These are phyloP conservation scores for Phallusia fumigata DNA, from an alignment of 23 tunicate genomes.

Conservation along the genomic window DNA sequence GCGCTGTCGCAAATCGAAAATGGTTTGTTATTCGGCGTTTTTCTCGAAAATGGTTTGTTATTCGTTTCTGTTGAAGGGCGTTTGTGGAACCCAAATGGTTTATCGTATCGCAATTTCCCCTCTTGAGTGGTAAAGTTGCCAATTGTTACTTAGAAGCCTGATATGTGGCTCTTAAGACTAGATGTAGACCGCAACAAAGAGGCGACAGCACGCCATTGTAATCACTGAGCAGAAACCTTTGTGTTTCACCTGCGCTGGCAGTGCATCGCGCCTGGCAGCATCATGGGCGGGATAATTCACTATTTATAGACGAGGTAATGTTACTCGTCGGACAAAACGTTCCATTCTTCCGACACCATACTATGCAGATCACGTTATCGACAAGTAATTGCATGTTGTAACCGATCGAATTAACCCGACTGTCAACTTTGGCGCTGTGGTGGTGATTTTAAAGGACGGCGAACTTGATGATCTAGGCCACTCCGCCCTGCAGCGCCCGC, in stretches of 20 bases:
- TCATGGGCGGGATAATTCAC: not conserved
- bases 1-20: too few relatives aligned
- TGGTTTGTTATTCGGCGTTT: too few relatives aligned
- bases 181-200: not conserved
- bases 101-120: too few relatives aligned
- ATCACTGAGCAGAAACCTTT: not conserved
- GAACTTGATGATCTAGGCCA: not conserved
- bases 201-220: not conserved
- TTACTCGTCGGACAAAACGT: not conserved
- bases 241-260: constrained; percentile 2
- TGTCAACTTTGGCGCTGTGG: not conserved
- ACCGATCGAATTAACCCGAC: not conserved
- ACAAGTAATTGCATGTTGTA: constrained; percentile 5
- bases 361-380: constrained; percentile 5
- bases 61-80: too few relatives aligned
- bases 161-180: not conserved
- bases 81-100: too few relatives aligned
- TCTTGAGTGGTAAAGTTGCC: too few relatives aligned
- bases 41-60: too few relatives aligned
- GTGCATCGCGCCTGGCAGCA: not conserved
- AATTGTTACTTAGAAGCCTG: too few relatives aligned
- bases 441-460: not conserved
- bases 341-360: constrained; percentile 3
- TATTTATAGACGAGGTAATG: constrained; percentile 1
- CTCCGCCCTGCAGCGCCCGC: not conserved